These are phyloP conservation scores for Ramphastos sulfuratus DNA, from an alignment of 2,113 vertebrate species.

Conservation along the genomic window DNA sequence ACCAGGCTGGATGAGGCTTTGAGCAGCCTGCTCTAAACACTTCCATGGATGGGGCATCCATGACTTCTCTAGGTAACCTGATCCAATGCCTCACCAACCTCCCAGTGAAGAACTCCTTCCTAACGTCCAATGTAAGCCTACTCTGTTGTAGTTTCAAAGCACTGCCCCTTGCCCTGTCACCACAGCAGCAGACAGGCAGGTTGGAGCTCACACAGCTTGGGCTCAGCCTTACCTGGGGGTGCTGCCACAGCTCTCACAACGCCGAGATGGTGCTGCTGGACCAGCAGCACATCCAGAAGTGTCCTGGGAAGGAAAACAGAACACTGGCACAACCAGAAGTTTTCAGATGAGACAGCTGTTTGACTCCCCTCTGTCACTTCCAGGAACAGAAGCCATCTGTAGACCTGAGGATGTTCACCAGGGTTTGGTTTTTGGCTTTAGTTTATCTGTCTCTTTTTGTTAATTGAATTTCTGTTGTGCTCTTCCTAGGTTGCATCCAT, in stretches of 20 bases:
- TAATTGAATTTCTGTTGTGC: not conserved
- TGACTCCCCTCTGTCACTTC: rapidly evolving
- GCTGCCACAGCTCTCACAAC: not conserved
- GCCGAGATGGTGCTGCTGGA: rapidly evolving
- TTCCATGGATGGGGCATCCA: too few relatives aligned
- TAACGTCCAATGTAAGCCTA: too few relatives aligned
- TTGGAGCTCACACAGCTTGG: rapidly evolving
- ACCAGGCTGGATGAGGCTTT: too few relatives aligned
- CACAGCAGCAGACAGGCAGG: not conserved
- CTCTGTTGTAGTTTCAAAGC: too few relatives aligned
- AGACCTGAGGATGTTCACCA: not conserved
- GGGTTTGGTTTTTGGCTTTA: not conserved
- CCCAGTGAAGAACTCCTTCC: too few relatives aligned
- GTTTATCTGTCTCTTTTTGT: not conserved
- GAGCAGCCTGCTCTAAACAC: too few relatives aligned
- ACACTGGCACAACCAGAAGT: not conserved
- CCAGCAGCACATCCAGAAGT: not conserved
- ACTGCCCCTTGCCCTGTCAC: too few relatives aligned
- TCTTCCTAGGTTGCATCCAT: not conserved
- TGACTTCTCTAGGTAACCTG: too few relatives aligned
- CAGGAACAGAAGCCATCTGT: not conserved
- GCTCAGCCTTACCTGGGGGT: constrained; percentile 32
- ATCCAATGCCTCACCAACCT: too few relatives aligned
- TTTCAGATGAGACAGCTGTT: not conserved
- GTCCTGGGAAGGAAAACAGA: constrained; percentile 21